phyloP scores from a whole-genome alignment of 1,140 invertebrate species.

The Microplitis demolitor region DNA sequence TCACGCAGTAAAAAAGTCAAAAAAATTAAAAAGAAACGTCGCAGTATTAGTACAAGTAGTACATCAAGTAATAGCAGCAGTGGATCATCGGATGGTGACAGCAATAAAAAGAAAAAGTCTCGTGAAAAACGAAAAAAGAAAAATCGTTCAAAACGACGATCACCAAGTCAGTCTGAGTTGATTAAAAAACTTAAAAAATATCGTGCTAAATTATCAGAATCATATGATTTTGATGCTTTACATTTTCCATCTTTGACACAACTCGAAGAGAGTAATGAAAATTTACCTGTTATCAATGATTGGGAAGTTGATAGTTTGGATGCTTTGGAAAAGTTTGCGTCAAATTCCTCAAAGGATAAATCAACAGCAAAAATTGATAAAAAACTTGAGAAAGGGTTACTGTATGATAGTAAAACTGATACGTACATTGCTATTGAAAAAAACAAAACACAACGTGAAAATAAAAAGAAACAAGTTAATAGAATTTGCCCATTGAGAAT shows the following conservation, averaged over 20 bases:
- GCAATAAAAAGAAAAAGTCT: conserved; percentile 31
- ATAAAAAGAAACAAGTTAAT: conserved; percentile 42
- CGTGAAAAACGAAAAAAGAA: conserved; percentile 35
- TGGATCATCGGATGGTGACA: conserved; percentile 23
- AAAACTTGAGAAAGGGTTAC: conserved; percentile 49
- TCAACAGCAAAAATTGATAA: conserved; percentile 9
- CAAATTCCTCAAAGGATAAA: neutral
- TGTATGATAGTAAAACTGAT: conserved; percentile 54
- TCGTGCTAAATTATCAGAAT: conserved; percentile 41
- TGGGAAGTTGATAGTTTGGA: conserved; percentile 60
- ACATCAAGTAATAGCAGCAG: conserved; percentile 18
- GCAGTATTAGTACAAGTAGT: conserved; percentile 19
- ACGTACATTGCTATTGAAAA: conserved; percentile 55
- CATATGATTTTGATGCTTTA: conserved; percentile 48
- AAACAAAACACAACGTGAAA: conserved; percentile 40
- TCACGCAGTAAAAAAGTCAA: conserved; percentile 25
- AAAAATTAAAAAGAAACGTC: conserved; percentile 14
- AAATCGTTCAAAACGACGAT: conserved; percentile 29
- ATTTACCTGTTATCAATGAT: conserved; percentile 48
- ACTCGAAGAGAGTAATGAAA: conserved; percentile 45
- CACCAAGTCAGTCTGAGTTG: conserved; percentile 13
- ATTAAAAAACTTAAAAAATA: conserved; percentile 32
- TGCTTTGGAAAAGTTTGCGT: conserved; percentile 34
- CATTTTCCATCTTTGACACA: conserved; percentile 53
- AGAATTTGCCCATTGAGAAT: conserved; percentile 49